Evolutionary conservation across 2,797 vertebrate genomes (phyloP).

Genomic region (Schizopygopsis pylzovi): DNA sequence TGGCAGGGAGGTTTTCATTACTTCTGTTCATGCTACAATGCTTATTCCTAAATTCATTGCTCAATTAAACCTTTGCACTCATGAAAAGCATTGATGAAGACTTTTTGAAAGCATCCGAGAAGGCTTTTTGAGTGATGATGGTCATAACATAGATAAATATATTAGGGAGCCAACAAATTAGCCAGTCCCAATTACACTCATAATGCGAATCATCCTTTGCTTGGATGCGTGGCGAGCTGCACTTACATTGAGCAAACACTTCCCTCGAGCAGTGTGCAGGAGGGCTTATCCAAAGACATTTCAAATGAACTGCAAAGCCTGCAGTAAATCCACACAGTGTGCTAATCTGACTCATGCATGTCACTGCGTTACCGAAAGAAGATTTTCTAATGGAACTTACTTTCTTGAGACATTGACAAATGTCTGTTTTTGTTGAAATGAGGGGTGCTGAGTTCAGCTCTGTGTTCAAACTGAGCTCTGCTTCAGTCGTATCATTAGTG

Average conservation of each 20-base stretch:
- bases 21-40: constrained; percentile 13
- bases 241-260: neutral
- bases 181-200: constrained; percentile 4
- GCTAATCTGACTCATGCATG: constrained; percentile 21
- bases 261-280: neutral
- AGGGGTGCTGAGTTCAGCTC: constrained; percentile 13
- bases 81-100: constrained; percentile 3
- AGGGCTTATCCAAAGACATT: constrained; percentile 27
- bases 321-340: constrained; percentile 55
- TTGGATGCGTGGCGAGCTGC: neutral
- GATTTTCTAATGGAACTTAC: constrained; percentile 26
- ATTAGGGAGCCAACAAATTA: constrained; percentile 23
- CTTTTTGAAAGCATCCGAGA: neutral
- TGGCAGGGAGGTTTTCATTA: constrained; percentile 8
- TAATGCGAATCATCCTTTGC: neutral
- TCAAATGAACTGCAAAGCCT: constrained; percentile 49
- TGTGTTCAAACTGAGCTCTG: constrained; percentile 2
- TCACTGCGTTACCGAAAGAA: neutral
- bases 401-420: constrained; percentile 31
- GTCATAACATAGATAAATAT: constrained; percentile 31
- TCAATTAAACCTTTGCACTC: constrained; percentile 37
- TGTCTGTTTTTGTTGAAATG: constrained; percentile 42
- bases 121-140: constrained; percentile 28
- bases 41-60: neutral
- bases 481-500: constrained; percentile 10